Evolutionary conservation across 1,140 invertebrate species (phyloP), one percentile per base, ranked within the genome.

Genomic region (Glossosoma conforme): DNA sequence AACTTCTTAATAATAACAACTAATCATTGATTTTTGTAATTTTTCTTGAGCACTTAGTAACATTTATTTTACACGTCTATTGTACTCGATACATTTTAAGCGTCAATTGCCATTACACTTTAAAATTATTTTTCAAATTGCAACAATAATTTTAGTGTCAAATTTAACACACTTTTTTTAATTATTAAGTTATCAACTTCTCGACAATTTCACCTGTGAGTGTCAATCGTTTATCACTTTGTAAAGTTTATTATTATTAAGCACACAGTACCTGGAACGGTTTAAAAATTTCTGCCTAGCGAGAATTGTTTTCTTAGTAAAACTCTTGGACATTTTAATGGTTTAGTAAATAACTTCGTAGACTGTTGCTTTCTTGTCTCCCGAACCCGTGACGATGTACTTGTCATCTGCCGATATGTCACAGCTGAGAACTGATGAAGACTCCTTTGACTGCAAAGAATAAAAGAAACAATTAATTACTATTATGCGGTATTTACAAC

Each of bases 331-430:
- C 54, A 58, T 58, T 59, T 57, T n/a, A n/a, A n/a, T n/a, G n/a
- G 28, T 46, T 65, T 61, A 61, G 82, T 96, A 98, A 66, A 97
- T 93, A 62, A 98, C 94, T 84, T 98, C 95, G 73, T 99, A 99
- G 44, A 99, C 87, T 52, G 94, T 98, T 43, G 96, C 96, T 72
- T 98, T 98, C 72, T 98, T 98, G 71, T 99, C 97, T 28, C 96
- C 96, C 10, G 94, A 97, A 48, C 97, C 97, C 37, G 97, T 98
- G 44, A 98, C 93, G 64, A 99, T 97, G 74, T 93, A 98, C 72
- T 97, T 97, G 76, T 99, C 96, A 72, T 99, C 96, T 20, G 89
- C 84, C 50, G 96, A 97, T 68, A 99, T 97, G 79, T 99, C 97
- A 80, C 96, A 99, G 74, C 93, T 97, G 51, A 99, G 78, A 59